phyloP scores from a whole-genome alignment of 2,113 vertebrate species.

The Fukomys damarensis region DNA sequence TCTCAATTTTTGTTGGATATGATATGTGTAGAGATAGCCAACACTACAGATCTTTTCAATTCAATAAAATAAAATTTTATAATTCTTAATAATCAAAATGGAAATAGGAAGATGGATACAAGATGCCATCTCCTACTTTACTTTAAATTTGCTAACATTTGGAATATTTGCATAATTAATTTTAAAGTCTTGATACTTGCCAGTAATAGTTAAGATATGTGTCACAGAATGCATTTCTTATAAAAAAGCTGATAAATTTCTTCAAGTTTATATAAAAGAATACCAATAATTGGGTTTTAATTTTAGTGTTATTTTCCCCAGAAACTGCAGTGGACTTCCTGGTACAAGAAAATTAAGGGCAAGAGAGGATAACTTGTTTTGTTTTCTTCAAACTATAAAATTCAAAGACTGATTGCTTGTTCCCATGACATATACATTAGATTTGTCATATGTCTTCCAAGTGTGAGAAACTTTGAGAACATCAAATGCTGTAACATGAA shows the following conservation, averaged over 20 bases:
- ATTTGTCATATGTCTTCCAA: constrained; percentile 21
- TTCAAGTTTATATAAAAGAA: constrained; percentile 49
- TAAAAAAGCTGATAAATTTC: constrained; percentile 30
- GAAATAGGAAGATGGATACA: constrained; percentile 58
- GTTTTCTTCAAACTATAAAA: constrained; percentile 19
- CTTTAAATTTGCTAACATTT: constrained; percentile 69
- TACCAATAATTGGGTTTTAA: not conserved
- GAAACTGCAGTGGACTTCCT: not conserved
- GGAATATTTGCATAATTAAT: constrained; percentile 68
- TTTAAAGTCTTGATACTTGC: constrained; percentile 43
- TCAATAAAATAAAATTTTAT: constrained; percentile 41
- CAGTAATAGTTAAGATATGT: constrained; percentile 40
- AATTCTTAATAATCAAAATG: constrained; percentile 56
- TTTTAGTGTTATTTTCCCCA: constrained; percentile 35
- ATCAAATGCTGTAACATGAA: not conserved
- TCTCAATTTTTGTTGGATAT: constrained; percentile 56
- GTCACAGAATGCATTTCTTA: constrained; percentile 21
- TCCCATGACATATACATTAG: not conserved
- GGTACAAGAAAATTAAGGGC: not conserved
- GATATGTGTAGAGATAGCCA: constrained; percentile 41
- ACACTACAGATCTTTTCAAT: constrained; percentile 37
- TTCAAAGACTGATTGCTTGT: not conserved
- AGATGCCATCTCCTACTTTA: constrained; percentile 46
- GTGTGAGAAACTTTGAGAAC: not conserved
- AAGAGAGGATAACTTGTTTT: not conserved